Evolutionary conservation across 2,797 vertebrate genomes (phyloP).

Genomic region (Neosalanx taihuensis): DNA sequence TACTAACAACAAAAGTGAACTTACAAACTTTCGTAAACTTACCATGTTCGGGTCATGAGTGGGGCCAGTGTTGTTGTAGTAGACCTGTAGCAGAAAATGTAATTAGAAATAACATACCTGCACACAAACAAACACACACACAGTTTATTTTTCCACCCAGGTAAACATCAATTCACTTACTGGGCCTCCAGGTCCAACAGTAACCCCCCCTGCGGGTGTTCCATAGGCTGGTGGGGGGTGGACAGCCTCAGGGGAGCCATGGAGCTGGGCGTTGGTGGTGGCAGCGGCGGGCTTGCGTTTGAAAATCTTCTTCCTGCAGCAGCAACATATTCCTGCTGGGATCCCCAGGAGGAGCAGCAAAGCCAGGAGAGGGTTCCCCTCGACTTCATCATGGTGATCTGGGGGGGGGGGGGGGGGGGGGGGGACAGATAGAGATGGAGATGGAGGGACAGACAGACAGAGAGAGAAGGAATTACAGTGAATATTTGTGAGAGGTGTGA

Average conservation of each 20-base stretch:
- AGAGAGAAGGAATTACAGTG: background rate
- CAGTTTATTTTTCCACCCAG: background rate
- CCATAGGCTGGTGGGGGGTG: conserved; percentile 51
- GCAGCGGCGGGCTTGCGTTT: conserved; percentile 40
- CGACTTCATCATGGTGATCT: conserved; percentile 38
- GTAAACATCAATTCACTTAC: conserved; percentile 19
- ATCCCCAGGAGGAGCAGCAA: conserved; percentile 65
- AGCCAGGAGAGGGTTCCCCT: conserved; percentile 50
- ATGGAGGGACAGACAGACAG: background rate
- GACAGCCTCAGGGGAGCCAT: background rate
- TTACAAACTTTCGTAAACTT: background rate
- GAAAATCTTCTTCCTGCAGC: conserved; percentile 69
- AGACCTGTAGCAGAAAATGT: conserved; percentile 40
- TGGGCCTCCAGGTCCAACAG: conserved; percentile 14
- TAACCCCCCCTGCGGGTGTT: conserved; percentile 25
- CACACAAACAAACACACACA: background rate
- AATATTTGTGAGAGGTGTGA: too few species aligned
- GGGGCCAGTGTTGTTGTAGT: conserved; percentile 18
- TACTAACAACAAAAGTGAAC: background rate
- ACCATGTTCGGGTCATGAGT: conserved; percentile 29
- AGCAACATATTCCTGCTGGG: conserved; percentile 66
- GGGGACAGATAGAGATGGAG: background rate
- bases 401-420: background rate
- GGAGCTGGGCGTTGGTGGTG: conserved; percentile 24
- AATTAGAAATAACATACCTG: background rate